Base-by-base conservation (phyloP, 2,797 vertebrate species). In the Triplophysa bombifrons region DNA sequence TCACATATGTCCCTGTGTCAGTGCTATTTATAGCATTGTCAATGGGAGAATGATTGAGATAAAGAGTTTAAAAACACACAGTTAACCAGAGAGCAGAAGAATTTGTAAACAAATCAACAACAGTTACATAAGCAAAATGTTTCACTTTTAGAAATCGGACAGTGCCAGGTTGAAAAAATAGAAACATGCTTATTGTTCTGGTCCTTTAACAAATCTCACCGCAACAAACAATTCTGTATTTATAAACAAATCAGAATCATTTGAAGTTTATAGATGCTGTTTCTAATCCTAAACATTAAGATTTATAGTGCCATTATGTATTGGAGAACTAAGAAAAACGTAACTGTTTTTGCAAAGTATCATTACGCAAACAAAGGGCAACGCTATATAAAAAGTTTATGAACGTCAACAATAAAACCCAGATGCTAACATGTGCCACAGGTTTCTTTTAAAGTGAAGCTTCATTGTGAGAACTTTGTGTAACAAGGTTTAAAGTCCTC, bases 401-500 rank as follows among this genome's bases (percentile, higher is more conserved):
- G 4, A 34, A 22, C 30, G 19, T 22, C n/a, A 67, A 55, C 3
- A 8, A 44, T 30, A 46, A 56, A 56, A 16, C 20, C 20, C 27
- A 9, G 41, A 48, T 27, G 16, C 17, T 13, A 48, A 30, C 3
- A 2, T 69, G 44, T 19, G 27, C 30, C 6, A 14, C 11, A 1
- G 25, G 34, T 61, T 65, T 13, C 27, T 41, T 41, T 41, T 20
- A 7, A 65, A n/a, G 34, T 41, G 34, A 19, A n/a, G 9, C 17
- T 65, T 41, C 19, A 41, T 65, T 73, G 20, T 51, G 25, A 20
- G 60, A 50, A 19, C 22, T 63, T 25, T 48, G 5, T 22, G 41
- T 12, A 22, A 9, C 34, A 44, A 61, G 69, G 55, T 61, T 50
- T 8, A 50, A 69, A 69, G 66, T 77, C 53, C 65, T 76, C 51